phyloP scores from a whole-genome alignment of 2,797 vertebrate genomes.

The Sitta carolinensis region DNA sequence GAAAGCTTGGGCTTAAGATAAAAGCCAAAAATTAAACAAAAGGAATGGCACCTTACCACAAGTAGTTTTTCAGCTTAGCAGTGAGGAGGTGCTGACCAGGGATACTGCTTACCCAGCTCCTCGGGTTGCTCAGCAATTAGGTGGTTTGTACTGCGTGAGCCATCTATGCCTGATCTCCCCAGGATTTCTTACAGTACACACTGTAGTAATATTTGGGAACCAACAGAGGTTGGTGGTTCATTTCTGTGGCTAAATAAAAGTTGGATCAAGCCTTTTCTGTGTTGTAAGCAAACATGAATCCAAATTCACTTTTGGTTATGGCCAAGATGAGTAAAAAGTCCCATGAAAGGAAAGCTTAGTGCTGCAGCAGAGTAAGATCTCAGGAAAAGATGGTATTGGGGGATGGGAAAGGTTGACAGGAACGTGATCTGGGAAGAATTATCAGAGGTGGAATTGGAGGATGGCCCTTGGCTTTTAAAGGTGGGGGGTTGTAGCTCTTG shows the following conservation, averaged over 20 bases:
- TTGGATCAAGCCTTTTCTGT: neutral
- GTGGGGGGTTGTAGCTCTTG: neutral
- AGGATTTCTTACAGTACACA: neutral
- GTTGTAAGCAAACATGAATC: neutral
- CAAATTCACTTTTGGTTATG: neutral
- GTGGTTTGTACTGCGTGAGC: neutral
- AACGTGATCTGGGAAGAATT: neutral
- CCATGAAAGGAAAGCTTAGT: neutral
- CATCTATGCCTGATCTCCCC: neutral
- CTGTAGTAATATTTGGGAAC: neutral
- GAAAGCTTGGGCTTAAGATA: slow-evolving; percentile 23
- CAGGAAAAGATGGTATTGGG: neutral
- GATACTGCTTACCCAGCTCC: slow-evolving; percentile 7
- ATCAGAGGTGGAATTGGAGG: neutral
- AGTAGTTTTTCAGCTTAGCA: slow-evolving; percentile 8
- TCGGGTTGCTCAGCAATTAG: neutral
- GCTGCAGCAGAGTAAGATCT: neutral
- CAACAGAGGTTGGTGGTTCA: neutral
- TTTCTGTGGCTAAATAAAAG: slow-evolving; percentile 21
- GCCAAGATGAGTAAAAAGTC: neutral
- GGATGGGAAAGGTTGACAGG: neutral
- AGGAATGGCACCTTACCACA: slow-evolving; percentile 8
- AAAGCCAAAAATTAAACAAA: slow-evolving; percentile 43
- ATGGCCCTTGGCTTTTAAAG: neutral
- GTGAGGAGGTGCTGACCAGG: slow-evolving; percentile 7